These are phyloP conservation scores for Amphipyra berbera DNA, from an alignment of 2,888 invertebrate species.

Conservation along the genomic window DNA sequence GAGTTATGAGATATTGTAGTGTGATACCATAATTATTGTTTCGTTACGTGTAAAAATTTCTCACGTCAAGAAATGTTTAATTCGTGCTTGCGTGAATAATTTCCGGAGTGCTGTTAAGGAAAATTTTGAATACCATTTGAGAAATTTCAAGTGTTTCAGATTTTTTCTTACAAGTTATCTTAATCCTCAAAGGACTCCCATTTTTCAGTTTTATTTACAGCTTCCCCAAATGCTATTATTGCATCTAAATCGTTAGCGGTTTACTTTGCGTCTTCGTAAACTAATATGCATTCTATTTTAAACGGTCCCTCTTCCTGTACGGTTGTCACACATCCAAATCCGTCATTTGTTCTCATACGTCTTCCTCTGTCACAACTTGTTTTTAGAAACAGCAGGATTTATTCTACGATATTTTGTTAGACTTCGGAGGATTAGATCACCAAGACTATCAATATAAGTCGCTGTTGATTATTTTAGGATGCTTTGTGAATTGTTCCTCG, in stretches of 20 bases:
- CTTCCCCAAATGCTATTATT: constrained; percentile 27
- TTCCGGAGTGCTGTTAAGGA: constrained; percentile 11
- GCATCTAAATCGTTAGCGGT: constrained; percentile 50
- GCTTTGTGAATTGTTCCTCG: constrained; percentile 6
- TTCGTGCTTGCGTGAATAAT: constrained; percentile 6
- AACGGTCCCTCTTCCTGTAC: constrained; percentile 73
- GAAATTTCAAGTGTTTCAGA: neutral
- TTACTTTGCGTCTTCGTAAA: constrained; percentile 56
- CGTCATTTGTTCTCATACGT: constrained; percentile 63
- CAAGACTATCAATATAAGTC: constrained; percentile 43
- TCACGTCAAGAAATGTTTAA: constrained; percentile 16
- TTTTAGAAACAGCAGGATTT: constrained; percentile 39
- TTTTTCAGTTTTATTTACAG: constrained; percentile 16
- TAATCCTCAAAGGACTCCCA: constrained; percentile 11
- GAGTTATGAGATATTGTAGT: constrained; percentile 33
- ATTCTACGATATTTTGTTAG: constrained; percentile 44
- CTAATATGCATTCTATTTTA: constrained; percentile 65
- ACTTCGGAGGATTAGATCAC: constrained; percentile 33
- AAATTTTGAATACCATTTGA: constrained; percentile 4
- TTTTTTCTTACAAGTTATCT: neutral
- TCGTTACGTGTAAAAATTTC: constrained; percentile 34
- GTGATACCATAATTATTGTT: constrained; percentile 32
- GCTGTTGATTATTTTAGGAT: constrained; percentile 28
- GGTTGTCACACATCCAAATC: constrained; percentile 71
- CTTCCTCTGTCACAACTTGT: constrained; percentile 63